Percentiles rank a stretch among this genome's conserved stretches.
These are phyloP conservation scores for Cynoglossus semilaevis DNA, from an alignment of 2,113 vertebrate genomes.

Conservation along the genomic window DNA sequence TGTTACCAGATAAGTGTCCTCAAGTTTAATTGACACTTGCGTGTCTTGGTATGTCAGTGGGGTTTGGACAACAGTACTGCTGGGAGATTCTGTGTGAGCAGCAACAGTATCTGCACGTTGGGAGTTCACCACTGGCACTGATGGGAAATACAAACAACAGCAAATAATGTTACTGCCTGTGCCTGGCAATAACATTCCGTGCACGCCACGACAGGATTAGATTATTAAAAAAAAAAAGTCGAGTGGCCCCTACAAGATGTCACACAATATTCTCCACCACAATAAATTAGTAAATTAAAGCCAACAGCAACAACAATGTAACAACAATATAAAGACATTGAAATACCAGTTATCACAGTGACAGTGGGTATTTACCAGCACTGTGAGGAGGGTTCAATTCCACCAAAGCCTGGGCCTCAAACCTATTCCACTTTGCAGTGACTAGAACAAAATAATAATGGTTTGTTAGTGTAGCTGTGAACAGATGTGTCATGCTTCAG, in stretches of 20 bases:
- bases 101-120: neutral
- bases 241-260: neutral
- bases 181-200: no score
- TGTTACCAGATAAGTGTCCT: neutral
- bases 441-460: slow-evolving; percentile 8
- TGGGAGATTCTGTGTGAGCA: neutral
- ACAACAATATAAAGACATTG: no score
- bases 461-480: neutral
- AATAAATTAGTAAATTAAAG: no score
- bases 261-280: neutral
- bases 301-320: no score
- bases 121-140: neutral
- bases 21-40: neutral
- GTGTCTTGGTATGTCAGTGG: neutral
- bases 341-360: no score
- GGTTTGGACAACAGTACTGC: neutral
- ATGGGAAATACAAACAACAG: neutral
- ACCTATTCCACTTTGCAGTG: neutral
- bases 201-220: no score
- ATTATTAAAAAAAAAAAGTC: neutral
- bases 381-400: neutral
- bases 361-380: neutral
- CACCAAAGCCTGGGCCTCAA: neutral
- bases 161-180: no score
- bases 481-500: neutral